Evolutionary conservation across 1,140 invertebrate species (phyloP), one percentile per base, ranked within the genome.

Genomic region (Drosophila mauritiana): DNA sequence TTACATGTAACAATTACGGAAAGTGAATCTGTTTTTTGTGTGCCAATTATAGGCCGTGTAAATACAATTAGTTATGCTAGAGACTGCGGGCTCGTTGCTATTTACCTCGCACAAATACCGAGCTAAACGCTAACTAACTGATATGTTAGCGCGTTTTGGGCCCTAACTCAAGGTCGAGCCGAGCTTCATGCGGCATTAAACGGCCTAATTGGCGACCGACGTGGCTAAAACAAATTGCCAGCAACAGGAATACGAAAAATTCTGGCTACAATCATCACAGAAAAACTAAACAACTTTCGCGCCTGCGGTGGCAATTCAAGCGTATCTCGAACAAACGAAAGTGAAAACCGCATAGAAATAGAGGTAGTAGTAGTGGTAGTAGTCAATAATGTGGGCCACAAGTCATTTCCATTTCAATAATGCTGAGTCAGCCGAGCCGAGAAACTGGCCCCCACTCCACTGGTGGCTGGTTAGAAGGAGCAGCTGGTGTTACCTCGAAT

Each of bases 301-400:
- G 57, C 49, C 72, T 1, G 20, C 15, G 42, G 68, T 56, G 58
- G 11, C 72, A 48, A 68, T 82, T 86, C 63, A 76, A 69, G 79
- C 84, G 76, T 73, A 42, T n/a, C 37, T 64, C 42, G 45, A 31
- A 65, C 70, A 73, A 86, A 88, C 36, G 83, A 86, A 88, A 86
- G 83, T 86, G 83, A 86, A 86, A 67, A 49, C 81, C 48, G 57
- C 83, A 82, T 68, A 78, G 78, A 75, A 51, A 78, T 57, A 42
- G 25, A 15, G 27, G 54, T 37, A 36, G 56, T 15, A 45, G 27
- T 31, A 8, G 12, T 37, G 12, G 12, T 37, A 27, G 37, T 13
- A 13, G 37, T 13, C 3, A 39, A 13, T 39, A 48, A 43, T 57
- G 65, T 73, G 64, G 63, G 46, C 72, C 57, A 31, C 43, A 20